phyloP scores from a whole-genome alignment of 2,888 invertebrate species.

The Baccha elongata region DNA sequence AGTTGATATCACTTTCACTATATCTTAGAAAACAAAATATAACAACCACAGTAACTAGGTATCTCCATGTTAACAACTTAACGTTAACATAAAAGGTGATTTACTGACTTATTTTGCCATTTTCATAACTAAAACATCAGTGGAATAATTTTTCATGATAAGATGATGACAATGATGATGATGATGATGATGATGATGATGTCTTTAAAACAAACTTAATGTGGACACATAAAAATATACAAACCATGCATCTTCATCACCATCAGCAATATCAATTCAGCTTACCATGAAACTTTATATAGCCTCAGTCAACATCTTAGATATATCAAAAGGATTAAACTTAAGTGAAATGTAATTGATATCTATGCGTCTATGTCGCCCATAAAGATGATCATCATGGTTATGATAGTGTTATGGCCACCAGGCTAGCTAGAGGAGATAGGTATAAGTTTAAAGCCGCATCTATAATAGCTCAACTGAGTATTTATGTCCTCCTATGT shows the following conservation, averaged over 20 bases:
- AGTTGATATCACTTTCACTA: constrained; percentile 33
- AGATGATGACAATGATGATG: not conserved
- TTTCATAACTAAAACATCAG: not conserved
- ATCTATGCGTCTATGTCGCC: constrained; percentile 49
- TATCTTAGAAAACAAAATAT: not conserved
- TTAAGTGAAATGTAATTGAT: constrained; percentile 63
- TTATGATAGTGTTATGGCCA: constrained; percentile 64
- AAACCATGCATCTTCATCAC: constrained; percentile 18
- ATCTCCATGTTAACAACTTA: constrained; percentile 4
- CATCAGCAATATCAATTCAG: constrained; percentile 7
- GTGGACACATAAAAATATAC: constrained; percentile 37
- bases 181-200: constrained; percentile 40
- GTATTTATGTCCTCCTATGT: not conserved
- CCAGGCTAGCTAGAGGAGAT: constrained; percentile 24
- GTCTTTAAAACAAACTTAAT: constrained; percentile 46
- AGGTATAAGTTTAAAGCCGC: constrained; percentile 23
- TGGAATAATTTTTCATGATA: not conserved
- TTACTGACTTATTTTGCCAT: constrained; percentile 11
- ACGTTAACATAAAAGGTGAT: not conserved
- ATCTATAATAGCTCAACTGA: constrained; percentile 2
- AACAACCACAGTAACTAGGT: not conserved
- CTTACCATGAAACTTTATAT: not conserved
- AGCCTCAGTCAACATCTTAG: not conserved
- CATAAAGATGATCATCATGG: constrained; percentile 65
- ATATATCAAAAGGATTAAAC: constrained; percentile 47